Percentiles rank a stretch among this genome's conserved stretches.
Conservation (phyloP, 2,888 invertebrate genomes). For the Boloria euphrosyne region DNA sequence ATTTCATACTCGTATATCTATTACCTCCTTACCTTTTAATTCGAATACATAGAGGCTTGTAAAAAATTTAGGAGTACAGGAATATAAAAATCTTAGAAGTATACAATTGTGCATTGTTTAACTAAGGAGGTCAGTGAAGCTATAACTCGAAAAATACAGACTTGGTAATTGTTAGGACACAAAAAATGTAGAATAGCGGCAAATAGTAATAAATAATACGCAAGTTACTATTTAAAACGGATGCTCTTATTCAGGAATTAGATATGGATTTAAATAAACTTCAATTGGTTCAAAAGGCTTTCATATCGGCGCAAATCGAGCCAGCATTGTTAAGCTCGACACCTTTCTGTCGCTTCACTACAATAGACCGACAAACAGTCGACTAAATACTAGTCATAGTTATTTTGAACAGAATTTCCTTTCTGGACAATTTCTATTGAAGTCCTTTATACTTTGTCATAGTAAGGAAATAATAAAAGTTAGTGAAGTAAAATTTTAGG, state of each 20-base stretch:
- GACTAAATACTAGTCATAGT: conserved; percentile 27
- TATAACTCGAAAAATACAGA: no score
- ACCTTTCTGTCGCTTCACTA: conserved; percentile 27
- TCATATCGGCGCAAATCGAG: conserved; percentile 27
- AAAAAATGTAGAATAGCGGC: background rate
- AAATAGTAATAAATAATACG: conserved; percentile 1
- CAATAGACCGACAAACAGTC: conserved; percentile 25
- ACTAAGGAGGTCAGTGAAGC: no score
- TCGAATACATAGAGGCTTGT: no score
- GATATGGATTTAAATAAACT: conserved; percentile 36
- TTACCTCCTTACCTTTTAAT: no score
- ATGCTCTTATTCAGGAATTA: background rate
- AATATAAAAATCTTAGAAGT: background rate
- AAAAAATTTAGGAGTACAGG: no score
- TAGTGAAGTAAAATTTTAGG: no score
- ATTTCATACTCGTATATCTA: no score
- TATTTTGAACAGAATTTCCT: conserved; percentile 23
- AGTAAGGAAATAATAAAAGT: background rate
- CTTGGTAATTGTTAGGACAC: no score
- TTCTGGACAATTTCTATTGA: conserved; percentile 15
- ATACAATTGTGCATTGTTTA: no score
- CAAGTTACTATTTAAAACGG: background rate
- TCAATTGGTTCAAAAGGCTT: conserved; percentile 38
- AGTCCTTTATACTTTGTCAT: conserved; percentile 8
- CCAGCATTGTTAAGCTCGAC: conserved; percentile 36